These are phyloP conservation scores for Periophthalmus modestus DNA, from an alignment of 2,113 vertebrate genomes.

Conservation along the genomic window DNA sequence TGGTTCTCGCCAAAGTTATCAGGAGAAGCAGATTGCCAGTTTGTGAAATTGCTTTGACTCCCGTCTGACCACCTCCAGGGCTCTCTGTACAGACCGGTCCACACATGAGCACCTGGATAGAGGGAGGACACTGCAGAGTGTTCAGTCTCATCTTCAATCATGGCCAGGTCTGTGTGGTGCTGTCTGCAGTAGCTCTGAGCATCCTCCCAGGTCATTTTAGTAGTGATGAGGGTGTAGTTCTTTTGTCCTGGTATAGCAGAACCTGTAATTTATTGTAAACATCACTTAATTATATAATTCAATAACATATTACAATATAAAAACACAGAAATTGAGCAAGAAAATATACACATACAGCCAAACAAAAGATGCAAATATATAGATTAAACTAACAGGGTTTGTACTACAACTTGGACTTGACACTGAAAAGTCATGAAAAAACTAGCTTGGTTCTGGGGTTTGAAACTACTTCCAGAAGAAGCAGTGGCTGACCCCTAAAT, in stretches of 20 bases:
- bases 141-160: neutral
- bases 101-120: neutral
- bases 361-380: too few species aligned
- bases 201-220: neutral
- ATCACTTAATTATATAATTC: too few species aligned
- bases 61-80: constrained; percentile 2
- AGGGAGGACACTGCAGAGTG: neutral
- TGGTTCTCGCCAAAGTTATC: neutral
- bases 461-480: too few species aligned
- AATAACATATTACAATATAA: too few species aligned
- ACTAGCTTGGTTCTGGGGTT: too few species aligned
- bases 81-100: neutral
- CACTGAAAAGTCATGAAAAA: too few species aligned
- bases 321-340: too few species aligned
- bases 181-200: constrained; percentile 2
- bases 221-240: neutral
- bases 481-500: too few species aligned
- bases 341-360: too few species aligned
- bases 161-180: neutral
- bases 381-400: too few species aligned
- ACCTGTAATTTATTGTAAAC: neutral
- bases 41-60: neutral
- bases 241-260: neutral
- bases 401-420: too few species aligned
- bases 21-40: neutral